Evolutionary conservation across 2,888 invertebrate species (phyloP), one percentile per base, ranked within the genome.

Genomic region (Leucophora obtusa): DNA sequence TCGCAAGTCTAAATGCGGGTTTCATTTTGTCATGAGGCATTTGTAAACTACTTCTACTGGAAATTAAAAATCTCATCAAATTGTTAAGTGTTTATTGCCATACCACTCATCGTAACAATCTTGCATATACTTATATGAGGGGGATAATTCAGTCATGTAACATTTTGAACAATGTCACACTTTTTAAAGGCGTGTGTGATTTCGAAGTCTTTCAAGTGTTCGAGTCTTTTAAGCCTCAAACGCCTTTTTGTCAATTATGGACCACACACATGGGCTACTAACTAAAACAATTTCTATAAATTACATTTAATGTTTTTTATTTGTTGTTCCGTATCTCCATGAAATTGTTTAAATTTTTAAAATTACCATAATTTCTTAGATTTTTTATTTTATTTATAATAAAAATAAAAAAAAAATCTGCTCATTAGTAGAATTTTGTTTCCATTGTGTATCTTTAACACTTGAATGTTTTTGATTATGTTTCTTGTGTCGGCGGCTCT

Each of bases 401-500:
- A 58, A 51, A 58, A 47, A 58, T 35, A 63, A 58, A 50, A 62
- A 69, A 24, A 69, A 65, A 43, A 47, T 54, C 59, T 59, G 66
- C 58, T 81, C 80, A 81, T 81, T 81, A 81, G 77, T 18, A 58
- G 58, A 77, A 66, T 77, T 28, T 62, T 69, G 59, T 51, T 56
- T 63, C 51, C n/a, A 24, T 24, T 50, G 15, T 51, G 60, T 56
- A 38, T 63, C 51, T 69, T 75, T 69, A 66, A 35, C 59, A 66
- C 77, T 71, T 71, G 14, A 51, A 63, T 56, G 47, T 59, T 76
- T 28, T 53, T 58, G 65, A 65, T 28, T 15, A 56, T 33, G 15
- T 56, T 56, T 56, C 15, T 56, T 60, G 38, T 74, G 78, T 69
- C 81, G 81, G 81, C 81, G 78, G 81, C 78, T 81, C 69, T 38